phyloP scores from a whole-genome alignment of 2,888 invertebrate genomes.

The Halocaridina rubra region DNA sequence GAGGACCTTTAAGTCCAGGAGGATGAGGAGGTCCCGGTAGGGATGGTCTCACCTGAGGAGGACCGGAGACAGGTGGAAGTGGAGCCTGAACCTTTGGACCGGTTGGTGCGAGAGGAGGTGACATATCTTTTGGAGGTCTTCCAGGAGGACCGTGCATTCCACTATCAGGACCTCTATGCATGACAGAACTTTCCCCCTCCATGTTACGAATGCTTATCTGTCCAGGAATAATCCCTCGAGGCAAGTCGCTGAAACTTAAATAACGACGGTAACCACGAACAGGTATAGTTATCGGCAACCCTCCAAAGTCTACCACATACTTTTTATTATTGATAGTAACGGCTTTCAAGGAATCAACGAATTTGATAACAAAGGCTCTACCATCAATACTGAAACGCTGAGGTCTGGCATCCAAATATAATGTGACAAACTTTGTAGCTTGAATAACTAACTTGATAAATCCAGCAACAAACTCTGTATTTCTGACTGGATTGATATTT shows the following conservation, averaged over 20 bases:
- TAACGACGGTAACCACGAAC: slow-evolving; percentile 83
- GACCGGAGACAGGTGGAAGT: not conserved
- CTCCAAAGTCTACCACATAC: slow-evolving; percentile 77
- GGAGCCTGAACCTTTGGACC: not conserved
- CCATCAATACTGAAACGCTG: slow-evolving; percentile 83
- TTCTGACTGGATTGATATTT: slow-evolving; percentile 80
- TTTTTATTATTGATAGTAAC: slow-evolving; percentile 83
- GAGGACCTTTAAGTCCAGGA: not conserved
- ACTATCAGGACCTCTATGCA: not conserved
- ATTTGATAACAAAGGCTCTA: slow-evolving; percentile 80
- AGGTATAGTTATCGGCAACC: slow-evolving; percentile 82
- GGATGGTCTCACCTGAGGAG: not conserved
- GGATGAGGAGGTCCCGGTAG: slow-evolving; percentile 3
- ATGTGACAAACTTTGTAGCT: slow-evolving; percentile 81
- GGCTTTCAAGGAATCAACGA: slow-evolving; percentile 81
- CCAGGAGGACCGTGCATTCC: not conserved
- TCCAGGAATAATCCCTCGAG: slow-evolving; percentile 80
- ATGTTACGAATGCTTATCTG: slow-evolving; percentile 64
- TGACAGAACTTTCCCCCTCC: slow-evolving; percentile 40
- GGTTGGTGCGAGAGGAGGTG: not conserved
- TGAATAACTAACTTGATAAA: slow-evolving; percentile 87
- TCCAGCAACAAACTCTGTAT: slow-evolving; percentile 85
- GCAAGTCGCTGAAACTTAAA: slow-evolving; percentile 81
- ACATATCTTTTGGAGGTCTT: not conserved
- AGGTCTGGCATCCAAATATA: slow-evolving; percentile 85